phyloP scores from a whole-genome alignment of 2,113 vertebrate species.

The Bubo scandiacus region DNA sequence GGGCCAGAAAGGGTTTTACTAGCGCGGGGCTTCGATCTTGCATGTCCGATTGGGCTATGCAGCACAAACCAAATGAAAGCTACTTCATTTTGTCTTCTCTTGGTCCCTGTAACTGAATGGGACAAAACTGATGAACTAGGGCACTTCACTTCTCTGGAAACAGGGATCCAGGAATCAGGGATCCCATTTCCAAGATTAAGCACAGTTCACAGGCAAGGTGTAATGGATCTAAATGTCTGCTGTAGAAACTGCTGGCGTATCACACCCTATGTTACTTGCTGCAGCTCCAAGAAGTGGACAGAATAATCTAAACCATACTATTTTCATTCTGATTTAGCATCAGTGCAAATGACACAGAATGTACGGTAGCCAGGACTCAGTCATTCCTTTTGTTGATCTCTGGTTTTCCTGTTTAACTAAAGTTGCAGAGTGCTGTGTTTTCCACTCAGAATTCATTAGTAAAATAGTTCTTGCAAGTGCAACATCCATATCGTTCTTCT shows the following conservation, averaged over 20 bases:
- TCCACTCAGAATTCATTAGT: not conserved
- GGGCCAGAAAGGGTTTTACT: not conserved
- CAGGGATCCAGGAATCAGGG: not conserved
- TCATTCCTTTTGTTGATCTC: not conserved
- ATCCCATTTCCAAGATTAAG: not conserved
- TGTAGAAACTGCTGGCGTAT: not conserved
- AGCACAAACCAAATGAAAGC: not conserved
- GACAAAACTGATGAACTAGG: not conserved
- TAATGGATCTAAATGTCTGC: not conserved
- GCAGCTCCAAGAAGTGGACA: not conserved
- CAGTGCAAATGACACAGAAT: not conserved
- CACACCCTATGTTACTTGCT: not conserved
- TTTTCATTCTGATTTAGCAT: not conserved
- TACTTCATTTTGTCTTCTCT: not conserved
- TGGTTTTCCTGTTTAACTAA: not conserved
- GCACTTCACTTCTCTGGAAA: not conserved
- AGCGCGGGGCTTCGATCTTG: fast-evolving
- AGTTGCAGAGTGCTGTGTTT: not conserved
- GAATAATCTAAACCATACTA: not conserved
- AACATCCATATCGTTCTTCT: not conserved
- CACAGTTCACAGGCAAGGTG: not conserved
- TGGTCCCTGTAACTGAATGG: not conserved
- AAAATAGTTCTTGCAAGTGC: not conserved
- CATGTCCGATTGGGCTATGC: not conserved
- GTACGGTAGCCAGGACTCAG: not conserved